phyloP scores from a whole-genome alignment of 2,113 vertebrate species.

The Neolamprologus brichardi region DNA sequence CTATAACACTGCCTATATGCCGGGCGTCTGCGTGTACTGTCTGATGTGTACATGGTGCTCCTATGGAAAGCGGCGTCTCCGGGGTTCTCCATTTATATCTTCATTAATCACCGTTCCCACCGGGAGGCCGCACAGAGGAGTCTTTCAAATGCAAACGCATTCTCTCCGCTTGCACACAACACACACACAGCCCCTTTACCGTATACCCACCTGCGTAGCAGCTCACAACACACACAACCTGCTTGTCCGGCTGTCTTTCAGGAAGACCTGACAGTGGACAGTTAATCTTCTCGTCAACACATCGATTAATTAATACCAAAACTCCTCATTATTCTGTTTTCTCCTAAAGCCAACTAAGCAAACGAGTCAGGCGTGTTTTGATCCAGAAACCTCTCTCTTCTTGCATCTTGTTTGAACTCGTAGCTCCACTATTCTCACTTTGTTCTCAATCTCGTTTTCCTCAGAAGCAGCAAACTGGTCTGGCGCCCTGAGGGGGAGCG shows the following conservation, averaged over 20 bases:
- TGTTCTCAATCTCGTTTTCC: conserved; percentile 16
- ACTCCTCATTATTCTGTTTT: conserved; percentile 28
- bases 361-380: background rate
- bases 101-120: conserved; percentile 58
- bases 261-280: conserved; percentile 44
- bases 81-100: conserved; percentile 45
- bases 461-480: conserved; percentile 31
- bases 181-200: conserved; percentile 30
- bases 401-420: conserved; percentile 19
- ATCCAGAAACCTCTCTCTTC: background rate
- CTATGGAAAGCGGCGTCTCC: conserved; percentile 37
- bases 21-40: background rate
- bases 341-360: conserved; percentile 1
- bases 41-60: conserved; percentile 9
- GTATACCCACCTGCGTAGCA: conserved; percentile 9
- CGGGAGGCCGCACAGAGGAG: conserved; percentile 31
- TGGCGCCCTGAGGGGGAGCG: background rate
- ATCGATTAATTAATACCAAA: conserved; percentile 34
- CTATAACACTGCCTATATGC: conserved; percentile 1
- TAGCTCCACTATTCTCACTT: background rate
- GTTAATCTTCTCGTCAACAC: conserved; percentile 51
- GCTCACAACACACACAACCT: conserved; percentile 8
- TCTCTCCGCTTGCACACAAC: conserved; percentile 11
- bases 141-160: conserved; percentile 60
- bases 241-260: conserved; percentile 25